Conservation (phyloP, 2,888 invertebrate genomes). For the Tipula confusa region DNA sequence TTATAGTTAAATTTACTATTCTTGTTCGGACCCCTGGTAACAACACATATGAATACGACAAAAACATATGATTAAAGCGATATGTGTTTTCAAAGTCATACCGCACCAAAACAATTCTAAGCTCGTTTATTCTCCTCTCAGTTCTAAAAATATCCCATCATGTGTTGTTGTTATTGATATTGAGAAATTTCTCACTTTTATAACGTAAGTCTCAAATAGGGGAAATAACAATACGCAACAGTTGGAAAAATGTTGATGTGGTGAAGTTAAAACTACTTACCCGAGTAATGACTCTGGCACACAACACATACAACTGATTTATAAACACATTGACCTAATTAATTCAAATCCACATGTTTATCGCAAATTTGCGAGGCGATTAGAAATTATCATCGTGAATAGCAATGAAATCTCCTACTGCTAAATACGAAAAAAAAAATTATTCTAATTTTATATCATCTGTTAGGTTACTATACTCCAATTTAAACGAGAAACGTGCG, state of each 20-base stretch:
- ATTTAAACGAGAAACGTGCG: not conserved
- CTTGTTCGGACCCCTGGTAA: not conserved
- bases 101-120: not conserved
- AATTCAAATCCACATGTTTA: no score
- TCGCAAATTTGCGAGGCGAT: no score
- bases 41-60: not conserved
- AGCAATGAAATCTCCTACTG: no score
- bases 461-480: not conserved
- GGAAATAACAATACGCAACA: not conserved
- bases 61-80: not conserved
- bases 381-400: no score
- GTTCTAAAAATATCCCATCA: not conserved
- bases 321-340: not conserved
- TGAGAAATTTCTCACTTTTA: no score
- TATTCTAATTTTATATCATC: not conserved
- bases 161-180: no score
- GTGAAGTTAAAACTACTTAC: not conserved
- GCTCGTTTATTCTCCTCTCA: not conserved
- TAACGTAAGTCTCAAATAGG: not conserved
- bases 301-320: not conserved
- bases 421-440: not conserved
- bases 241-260: not conserved
- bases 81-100: not conserved
- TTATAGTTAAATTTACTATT: not conserved
- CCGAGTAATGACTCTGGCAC: not conserved